Evolutionary conservation across 2,888 invertebrate species (phyloP).

Genomic region (Polyommatus iphigenia): DNA sequence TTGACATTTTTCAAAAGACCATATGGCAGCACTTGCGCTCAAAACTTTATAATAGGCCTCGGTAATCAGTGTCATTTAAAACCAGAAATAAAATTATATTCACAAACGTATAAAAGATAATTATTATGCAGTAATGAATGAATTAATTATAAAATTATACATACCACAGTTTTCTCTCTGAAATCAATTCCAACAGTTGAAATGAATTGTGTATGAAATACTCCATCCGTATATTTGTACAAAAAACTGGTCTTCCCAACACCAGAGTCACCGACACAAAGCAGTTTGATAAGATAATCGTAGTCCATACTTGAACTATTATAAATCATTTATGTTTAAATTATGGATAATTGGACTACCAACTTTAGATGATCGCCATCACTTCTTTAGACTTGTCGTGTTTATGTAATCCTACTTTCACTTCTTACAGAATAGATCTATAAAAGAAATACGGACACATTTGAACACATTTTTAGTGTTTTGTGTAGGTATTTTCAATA

Average conservation of each 20-base stretch:
- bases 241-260: slow-evolving; percentile 98
- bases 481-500: not conserved
- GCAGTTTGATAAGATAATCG: slow-evolving; percentile 95
- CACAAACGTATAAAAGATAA: not conserved
- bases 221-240: slow-evolving; percentile 96
- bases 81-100: not conserved
- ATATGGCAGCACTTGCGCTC: not conserved
- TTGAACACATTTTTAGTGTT: not conserved
- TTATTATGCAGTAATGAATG: not conserved
- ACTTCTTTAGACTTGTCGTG: not conserved
- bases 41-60: not conserved
- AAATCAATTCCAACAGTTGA: slow-evolving; percentile 99
- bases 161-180: slow-evolving; percentile 94
- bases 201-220: slow-evolving; percentile 95
- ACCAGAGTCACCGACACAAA: slow-evolving; percentile 97
- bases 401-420: not conserved
- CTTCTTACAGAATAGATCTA: not conserved
- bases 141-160: slow-evolving; percentile 50
- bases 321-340: not conserved
- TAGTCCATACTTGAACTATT: slow-evolving; percentile 83
- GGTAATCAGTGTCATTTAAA: not conserved
- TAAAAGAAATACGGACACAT: not conserved
- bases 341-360: not conserved
- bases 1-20: not conserved
- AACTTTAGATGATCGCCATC: slow-evolving; percentile 13